Evolutionary conservation across 2,113 vertebrate genomes (phyloP).

Genomic region (Nibea albiflora): DNA sequence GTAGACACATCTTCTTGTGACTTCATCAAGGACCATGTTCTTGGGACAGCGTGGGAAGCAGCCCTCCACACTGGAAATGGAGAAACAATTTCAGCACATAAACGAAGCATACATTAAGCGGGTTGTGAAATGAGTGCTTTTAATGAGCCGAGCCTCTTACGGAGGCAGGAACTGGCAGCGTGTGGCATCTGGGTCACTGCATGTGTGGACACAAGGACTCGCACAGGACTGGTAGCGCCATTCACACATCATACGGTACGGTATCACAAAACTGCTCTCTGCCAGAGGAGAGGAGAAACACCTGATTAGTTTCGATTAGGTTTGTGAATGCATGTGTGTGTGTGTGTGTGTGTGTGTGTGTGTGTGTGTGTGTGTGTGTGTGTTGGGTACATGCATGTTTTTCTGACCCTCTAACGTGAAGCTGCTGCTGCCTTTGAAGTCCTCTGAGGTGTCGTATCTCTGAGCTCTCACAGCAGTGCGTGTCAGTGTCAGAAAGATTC

Average conservation of each 20-base stretch:
- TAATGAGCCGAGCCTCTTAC: conserved; percentile 84
- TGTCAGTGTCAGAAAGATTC: conserved; percentile 90
- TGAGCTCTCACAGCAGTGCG: conserved; percentile 83
- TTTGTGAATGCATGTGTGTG: background rate
- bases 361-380: background rate
- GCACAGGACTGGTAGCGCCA: conserved; percentile 95
- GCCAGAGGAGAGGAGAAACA: conserved; percentile 36
- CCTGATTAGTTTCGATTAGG: background rate
- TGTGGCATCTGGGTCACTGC: conserved; percentile 90
- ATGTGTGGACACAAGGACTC: conserved; percentile 93
- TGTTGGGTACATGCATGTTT: background rate
- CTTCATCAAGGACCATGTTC: conserved; percentile 95
- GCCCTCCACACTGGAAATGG: conserved; percentile 91
- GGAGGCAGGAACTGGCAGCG: conserved; percentile 93
- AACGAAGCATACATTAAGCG: background rate
- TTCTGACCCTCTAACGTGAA: conserved; percentile 93
- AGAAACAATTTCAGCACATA: conserved; percentile 33
- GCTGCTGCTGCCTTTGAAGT: conserved; percentile 92
- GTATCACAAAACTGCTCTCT: conserved; percentile 93
- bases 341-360: background rate
- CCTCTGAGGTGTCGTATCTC: conserved; percentile 89
- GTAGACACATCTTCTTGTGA: conserved; percentile 96
- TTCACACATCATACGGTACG: conserved; percentile 96
- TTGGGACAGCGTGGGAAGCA: conserved; percentile 95
- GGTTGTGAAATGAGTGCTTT: conserved; percentile 2